These are phyloP conservation scores for Dusona sp. DNA, from an alignment of 2,888 invertebrate species.

Conservation along the genomic window DNA sequence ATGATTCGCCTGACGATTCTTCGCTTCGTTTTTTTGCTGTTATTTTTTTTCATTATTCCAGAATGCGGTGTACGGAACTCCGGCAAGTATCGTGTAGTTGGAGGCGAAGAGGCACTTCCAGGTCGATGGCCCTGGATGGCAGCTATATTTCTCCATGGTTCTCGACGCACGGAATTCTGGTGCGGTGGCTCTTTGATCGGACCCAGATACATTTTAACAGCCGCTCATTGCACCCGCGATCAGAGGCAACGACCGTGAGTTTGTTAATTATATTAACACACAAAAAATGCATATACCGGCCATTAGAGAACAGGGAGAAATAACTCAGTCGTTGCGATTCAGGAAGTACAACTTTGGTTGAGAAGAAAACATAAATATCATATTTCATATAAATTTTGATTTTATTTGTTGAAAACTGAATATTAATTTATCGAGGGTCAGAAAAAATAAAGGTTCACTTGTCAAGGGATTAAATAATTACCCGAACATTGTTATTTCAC, in stretches of 20 bases:
- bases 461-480: neutral
- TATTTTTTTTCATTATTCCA: constrained; percentile 78
- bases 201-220: constrained; percentile 93
- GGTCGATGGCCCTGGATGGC: constrained; percentile 99
- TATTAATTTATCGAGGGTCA: neutral
- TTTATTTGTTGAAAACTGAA: neutral
- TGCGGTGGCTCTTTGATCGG: constrained; percentile 96
- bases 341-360: neutral
- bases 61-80: constrained; percentile 94
- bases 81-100: constrained; percentile 95
- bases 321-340: too few species aligned
- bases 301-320: neutral
- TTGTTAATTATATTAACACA: neutral
- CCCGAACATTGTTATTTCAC: neutral
- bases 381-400: neutral
- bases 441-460: neutral
- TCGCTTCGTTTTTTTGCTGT: constrained; percentile 21
- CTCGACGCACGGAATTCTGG: constrained; percentile 95
- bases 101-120: constrained; percentile 93
- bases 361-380: neutral
- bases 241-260: constrained; percentile 95
- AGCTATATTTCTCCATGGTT: constrained; percentile 95
- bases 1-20: constrained; percentile 46
- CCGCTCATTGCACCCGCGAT: constrained; percentile 97
- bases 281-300: neutral